Conservation (phyloP, 2,113 vertebrate genomes). For the Micronisus gabar region DNA sequence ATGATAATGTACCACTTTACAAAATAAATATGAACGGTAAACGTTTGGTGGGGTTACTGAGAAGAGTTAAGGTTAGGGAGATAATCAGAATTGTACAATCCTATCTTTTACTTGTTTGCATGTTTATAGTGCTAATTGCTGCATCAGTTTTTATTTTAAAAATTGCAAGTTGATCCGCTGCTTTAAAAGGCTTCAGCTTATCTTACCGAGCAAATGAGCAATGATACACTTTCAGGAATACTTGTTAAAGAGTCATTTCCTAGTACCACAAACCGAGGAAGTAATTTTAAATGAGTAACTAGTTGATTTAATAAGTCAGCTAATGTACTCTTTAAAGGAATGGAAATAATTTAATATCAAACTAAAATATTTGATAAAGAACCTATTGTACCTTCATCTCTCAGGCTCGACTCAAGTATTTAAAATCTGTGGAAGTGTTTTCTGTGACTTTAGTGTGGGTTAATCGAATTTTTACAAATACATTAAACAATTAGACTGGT, state of each 20-base stretch:
- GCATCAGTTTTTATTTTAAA: background rate
- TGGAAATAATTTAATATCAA: conserved; percentile 58
- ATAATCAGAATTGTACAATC: background rate
- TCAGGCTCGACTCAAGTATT: background rate
- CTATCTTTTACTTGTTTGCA: background rate
- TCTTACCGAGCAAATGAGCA: background rate
- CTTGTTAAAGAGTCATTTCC: conserved; percentile 50
- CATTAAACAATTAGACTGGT: background rate
- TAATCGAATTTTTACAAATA: background rate
- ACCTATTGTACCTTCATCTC: background rate
- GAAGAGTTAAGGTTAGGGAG: conserved; percentile 1
- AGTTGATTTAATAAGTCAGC: conserved; percentile 55
- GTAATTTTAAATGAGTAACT: conserved; percentile 62
- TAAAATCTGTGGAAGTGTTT: background rate
- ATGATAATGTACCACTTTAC: conserved; percentile 22
- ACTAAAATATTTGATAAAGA: conserved; percentile 52
- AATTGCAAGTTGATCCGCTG: background rate
- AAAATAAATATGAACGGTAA: conserved; percentile 27
- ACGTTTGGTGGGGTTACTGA: background rate
- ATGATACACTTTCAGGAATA: background rate
- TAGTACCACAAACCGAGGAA: conserved; percentile 23
- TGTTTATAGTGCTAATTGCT: background rate
- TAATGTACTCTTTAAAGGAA: conserved; percentile 49
- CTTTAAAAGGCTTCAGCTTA: background rate
- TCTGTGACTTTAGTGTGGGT: background rate